These are phyloP conservation scores for Taenioides sp. DNA, from an alignment of 2,797 vertebrate genomes.

Conservation along the genomic window DNA sequence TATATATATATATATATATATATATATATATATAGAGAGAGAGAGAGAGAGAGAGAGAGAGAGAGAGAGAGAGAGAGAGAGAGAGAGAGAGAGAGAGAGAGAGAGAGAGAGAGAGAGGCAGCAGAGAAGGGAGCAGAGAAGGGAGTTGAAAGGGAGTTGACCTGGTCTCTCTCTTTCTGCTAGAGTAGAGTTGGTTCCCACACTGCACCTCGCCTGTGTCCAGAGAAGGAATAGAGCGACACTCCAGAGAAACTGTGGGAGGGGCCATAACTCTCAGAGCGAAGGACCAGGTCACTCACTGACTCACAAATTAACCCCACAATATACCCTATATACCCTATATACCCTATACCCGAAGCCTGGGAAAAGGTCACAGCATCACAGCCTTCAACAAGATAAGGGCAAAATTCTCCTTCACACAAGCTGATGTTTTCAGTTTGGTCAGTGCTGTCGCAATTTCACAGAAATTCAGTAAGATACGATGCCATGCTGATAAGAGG, in stretches of 20 bases:
- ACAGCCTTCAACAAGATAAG: neutral
- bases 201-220: slow-evolving; percentile 42
- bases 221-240: slow-evolving; percentile 54
- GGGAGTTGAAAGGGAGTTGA: neutral
- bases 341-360: neutral
- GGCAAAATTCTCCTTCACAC: neutral
- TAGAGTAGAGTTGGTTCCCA: slow-evolving; percentile 49
- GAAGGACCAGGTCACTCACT: slow-evolving; percentile 1
- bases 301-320: neutral
- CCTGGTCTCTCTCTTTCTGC: slow-evolving; percentile 21
- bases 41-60: too few species aligned
- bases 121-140: too few species aligned
- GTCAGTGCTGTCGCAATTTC: neutral
- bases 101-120: too few species aligned
- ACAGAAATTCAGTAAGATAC: neutral
- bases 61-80: too few species aligned
- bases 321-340: neutral
- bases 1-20: too few species aligned
- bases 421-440: neutral
- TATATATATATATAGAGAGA: too few species aligned
- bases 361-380: neutral
- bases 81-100: too few species aligned
- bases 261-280: neutral
- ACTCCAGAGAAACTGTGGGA: slow-evolving; percentile 21
- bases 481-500: too few species aligned